Conservation (phyloP, 2,113 vertebrate genomes). For the Petrocephalus zakoni region DNA sequence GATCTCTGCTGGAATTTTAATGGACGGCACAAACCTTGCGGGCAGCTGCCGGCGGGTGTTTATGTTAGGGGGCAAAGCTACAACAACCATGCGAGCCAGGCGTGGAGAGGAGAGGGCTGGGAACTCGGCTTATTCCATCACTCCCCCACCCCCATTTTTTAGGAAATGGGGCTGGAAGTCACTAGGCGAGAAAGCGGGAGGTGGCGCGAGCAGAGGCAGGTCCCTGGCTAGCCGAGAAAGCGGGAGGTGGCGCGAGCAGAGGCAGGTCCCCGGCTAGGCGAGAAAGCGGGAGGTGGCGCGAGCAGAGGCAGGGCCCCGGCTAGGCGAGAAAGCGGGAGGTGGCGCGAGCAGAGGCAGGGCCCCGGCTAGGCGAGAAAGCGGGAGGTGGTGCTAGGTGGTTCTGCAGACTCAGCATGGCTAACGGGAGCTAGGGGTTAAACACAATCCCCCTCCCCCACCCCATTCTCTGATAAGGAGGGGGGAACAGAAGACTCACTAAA, state of each 20-base stretch:
- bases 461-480: conserved; percentile 16
- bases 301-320: no score
- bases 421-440: not conserved
- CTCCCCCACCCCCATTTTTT: not conserved
- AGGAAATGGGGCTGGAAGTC: not conserved
- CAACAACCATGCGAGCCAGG: not conserved
- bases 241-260: no score
- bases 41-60: not conserved
- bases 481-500: conserved; percentile 24
- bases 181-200: not conserved
- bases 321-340: no score
- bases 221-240: no score
- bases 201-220: not conserved
- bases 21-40: not conserved
- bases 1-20: not conserved
- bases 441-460: conserved; percentile 10
- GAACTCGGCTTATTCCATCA: not conserved
- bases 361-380: not conserved
- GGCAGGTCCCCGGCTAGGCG: no score
- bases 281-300: no score
- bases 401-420: not conserved
- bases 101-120: not conserved
- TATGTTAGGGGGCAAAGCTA: not conserved
- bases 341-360: no score
- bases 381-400: not conserved